Percentiles rank a stretch among this genome's conserved stretches.
Conservation (phyloP, 1,140 invertebrate species). For the Bombyx mandarina region DNA sequence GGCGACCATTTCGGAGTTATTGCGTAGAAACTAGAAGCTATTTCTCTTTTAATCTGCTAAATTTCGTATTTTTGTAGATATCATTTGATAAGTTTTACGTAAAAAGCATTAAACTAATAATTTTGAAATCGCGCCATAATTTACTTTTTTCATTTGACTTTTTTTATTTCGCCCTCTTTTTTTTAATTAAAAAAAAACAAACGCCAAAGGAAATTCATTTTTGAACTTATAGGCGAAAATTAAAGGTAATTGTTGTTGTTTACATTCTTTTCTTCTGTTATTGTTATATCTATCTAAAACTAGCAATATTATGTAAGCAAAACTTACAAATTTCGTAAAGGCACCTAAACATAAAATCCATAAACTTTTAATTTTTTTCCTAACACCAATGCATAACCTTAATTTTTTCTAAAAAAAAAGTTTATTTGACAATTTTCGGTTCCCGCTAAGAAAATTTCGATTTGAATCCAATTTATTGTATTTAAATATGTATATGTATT, state of each 20-base stretch:
- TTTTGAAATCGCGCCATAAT: neutral
- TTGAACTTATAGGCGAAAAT: constrained; percentile 9
- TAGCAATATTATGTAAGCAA: neutral
- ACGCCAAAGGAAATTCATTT: constrained; percentile 20
- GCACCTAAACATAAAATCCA: neutral
- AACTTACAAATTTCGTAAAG: neutral
- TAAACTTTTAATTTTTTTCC: constrained; percentile 11
- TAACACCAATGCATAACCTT: constrained; percentile 10
- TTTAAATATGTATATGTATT: neutral
- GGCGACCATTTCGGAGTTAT: constrained; percentile 7
- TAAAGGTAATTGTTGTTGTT: constrained; percentile 7
- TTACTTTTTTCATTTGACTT: neutral
- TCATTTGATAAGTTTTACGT: neutral
- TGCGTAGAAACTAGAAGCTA: too few species aligned
- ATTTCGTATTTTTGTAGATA: too few species aligned
- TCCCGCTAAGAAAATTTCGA: constrained; percentile 19
- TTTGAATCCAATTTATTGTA: constrained; percentile 14
- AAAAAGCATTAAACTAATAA: neutral
- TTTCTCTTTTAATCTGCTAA: too few species aligned
- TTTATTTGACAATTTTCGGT: constrained; percentile 20
- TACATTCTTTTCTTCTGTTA: too few species aligned
- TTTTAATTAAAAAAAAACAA: constrained; percentile 13
- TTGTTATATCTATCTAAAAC: neutral
- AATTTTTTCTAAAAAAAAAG: constrained; percentile 23
- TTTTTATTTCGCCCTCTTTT: neutral